Evolutionary conservation across 1,140 invertebrate genomes (phyloP).

Genomic region (Drosophila teissieri): DNA sequence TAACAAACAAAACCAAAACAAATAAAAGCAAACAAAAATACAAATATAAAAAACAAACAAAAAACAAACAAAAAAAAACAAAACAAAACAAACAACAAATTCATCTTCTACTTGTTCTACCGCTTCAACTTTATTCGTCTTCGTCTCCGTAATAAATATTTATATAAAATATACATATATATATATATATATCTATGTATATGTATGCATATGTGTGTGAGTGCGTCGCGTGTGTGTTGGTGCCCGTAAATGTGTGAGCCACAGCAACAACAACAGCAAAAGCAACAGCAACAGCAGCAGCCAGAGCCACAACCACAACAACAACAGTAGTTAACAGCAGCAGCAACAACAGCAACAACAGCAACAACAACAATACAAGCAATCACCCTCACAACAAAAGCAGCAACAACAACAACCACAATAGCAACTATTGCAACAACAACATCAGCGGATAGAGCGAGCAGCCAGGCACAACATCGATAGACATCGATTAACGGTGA

Average conservation of each 20-base stretch:
- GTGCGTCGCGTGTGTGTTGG: slow-evolving; percentile 63
- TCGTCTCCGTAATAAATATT: slow-evolving; percentile 58
- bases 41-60: slow-evolving; percentile 21
- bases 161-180: slow-evolving; percentile 11
- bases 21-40: slow-evolving; percentile 21
- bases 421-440: slow-evolving; percentile 40
- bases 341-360: slow-evolving; percentile 27
- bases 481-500: slow-evolving; percentile 80
- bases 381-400: slow-evolving; percentile 21
- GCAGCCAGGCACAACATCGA: slow-evolving; percentile 68
- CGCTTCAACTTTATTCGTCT: slow-evolving; percentile 58
- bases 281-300: slow-evolving; percentile 34
- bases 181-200: slow-evolving; percentile 26
- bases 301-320: slow-evolving; percentile 31
- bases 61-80: slow-evolving; percentile 4
- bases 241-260: slow-evolving; percentile 63
- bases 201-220: slow-evolving; percentile 48
- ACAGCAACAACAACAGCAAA: slow-evolving; percentile 40
- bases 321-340: slow-evolving; percentile 41
- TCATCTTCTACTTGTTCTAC: slow-evolving; percentile 53
- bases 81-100: slow-evolving; percentile 22
- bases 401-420: slow-evolving; percentile 32
- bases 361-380: slow-evolving; percentile 22
- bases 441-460: slow-evolving; percentile 47
- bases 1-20: slow-evolving; percentile 18